Evolutionary conservation across 2,113 vertebrate species (phyloP).

Genomic region (Actinemys pallida): DNA sequence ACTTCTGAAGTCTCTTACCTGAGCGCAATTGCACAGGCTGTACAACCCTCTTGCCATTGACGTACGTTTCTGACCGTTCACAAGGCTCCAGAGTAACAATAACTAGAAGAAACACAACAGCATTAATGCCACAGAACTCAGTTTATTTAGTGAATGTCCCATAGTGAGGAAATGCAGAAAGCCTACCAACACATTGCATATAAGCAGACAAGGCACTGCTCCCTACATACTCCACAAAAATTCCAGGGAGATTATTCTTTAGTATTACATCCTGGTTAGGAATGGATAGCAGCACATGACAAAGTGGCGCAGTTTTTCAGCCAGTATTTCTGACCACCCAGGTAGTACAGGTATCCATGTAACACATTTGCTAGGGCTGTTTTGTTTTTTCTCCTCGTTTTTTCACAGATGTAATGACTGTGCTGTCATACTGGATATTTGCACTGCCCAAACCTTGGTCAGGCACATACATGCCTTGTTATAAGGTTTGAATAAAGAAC

Average conservation of each 20-base stretch:
- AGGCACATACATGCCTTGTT: not conserved
- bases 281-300: not conserved
- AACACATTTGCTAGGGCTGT: not conserved
- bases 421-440: not conserved
- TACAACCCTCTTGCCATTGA: slow-evolving; percentile 95
- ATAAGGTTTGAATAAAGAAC: not conserved
- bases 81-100: slow-evolving; percentile 95
- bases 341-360: not conserved
- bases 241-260: not conserved
- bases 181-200: not conserved
- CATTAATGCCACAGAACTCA: not conserved
- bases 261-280: not conserved
- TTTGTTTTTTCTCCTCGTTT: not conserved
- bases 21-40: slow-evolving; percentile 94
- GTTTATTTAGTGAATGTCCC: not conserved
- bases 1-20: slow-evolving; percentile 79
- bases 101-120: slow-evolving; percentile 79
- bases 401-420: not conserved
- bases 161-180: not conserved
- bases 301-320: not conserved
- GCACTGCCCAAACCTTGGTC: not conserved
- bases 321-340: not conserved
- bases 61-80: slow-evolving; percentile 95
- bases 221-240: not conserved
- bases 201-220: not conserved